Evolutionary conservation across 2,888 invertebrate genomes (phyloP).

Genomic region (Villa cingulata): DNA sequence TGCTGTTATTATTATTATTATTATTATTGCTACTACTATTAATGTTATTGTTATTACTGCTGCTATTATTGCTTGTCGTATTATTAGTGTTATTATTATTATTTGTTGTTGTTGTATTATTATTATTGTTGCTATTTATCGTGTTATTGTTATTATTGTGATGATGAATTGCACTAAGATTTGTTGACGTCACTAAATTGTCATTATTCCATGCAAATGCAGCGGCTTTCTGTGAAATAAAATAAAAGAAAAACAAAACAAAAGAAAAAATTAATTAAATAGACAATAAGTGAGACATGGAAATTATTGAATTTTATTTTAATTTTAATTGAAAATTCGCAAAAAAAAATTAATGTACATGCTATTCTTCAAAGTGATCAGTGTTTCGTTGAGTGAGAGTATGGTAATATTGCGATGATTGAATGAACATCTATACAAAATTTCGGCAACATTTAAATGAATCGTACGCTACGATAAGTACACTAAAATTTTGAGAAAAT

Average conservation of each 20-base stretch:
- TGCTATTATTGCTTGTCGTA: constrained; percentile 11
- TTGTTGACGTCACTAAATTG: constrained; percentile 15
- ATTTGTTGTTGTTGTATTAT: constrained; percentile 9
- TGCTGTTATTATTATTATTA: background rate
- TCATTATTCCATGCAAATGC: constrained; percentile 47
- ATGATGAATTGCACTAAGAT: constrained; percentile 13
- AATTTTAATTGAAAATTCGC: too few species aligned
- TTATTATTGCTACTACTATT: constrained; percentile 8
- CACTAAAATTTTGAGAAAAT: too few species aligned
- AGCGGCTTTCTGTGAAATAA: constrained; percentile 50
- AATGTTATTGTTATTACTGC: constrained; percentile 15
- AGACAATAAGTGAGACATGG: too few species aligned
- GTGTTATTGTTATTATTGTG: constrained; percentile 14
- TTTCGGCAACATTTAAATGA: too few species aligned
- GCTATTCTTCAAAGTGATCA: too few species aligned
- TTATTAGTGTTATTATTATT: constrained; percentile 16
- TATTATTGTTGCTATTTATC: constrained; percentile 13
- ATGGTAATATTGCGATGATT: too few species aligned
- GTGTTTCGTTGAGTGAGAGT: too few species aligned
- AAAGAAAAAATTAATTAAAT: too few species aligned
- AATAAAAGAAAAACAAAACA: background rate
- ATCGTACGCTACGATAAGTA: too few species aligned
- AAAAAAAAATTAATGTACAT: too few species aligned
- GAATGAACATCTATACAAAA: too few species aligned
- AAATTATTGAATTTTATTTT: too few species aligned